phyloP scores from a whole-genome alignment of 2,113 vertebrate genomes.

The Pseudonaja textilis region DNA sequence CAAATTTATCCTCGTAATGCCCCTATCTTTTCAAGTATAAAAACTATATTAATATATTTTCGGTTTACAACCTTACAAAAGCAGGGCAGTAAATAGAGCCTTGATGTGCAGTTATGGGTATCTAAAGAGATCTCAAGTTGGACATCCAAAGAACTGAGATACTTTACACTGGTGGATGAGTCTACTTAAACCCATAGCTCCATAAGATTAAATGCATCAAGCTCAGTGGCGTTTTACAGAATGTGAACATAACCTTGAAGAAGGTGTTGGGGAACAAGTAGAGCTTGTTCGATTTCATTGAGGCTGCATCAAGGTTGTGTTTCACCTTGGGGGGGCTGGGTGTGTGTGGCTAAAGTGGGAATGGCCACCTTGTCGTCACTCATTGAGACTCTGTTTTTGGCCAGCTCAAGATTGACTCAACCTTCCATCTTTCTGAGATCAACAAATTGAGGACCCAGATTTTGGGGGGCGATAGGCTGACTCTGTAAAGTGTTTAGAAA shows the following conservation, averaged over 20 bases:
- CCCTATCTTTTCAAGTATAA: constrained; percentile 48
- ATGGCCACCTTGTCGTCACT: too few species aligned
- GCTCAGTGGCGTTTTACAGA: neutral
- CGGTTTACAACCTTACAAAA: neutral
- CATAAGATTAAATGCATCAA: neutral
- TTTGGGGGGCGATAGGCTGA: neutral
- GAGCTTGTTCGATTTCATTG: too few species aligned
- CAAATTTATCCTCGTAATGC: constrained; percentile 39
- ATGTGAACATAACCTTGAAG: neutral
- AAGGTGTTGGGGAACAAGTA: neutral
- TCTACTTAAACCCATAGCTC: neutral
- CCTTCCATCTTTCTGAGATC: neutral
- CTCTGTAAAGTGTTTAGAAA: neutral
- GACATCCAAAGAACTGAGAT: neutral
- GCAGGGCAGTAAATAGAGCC: neutral
- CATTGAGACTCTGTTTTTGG: too few species aligned
- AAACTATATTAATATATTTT: constrained; percentile 30
- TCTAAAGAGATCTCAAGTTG: neutral
- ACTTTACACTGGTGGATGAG: neutral
- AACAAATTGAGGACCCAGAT: neutral
- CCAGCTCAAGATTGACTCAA: neutral
- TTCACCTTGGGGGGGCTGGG: too few species aligned
- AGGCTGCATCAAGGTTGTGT: too few species aligned
- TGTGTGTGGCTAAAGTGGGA: too few species aligned
- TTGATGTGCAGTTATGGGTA: neutral